Base-by-base conservation (phyloP, 2,888 invertebrate genomes). In the Syrista parreyssii region DNA sequence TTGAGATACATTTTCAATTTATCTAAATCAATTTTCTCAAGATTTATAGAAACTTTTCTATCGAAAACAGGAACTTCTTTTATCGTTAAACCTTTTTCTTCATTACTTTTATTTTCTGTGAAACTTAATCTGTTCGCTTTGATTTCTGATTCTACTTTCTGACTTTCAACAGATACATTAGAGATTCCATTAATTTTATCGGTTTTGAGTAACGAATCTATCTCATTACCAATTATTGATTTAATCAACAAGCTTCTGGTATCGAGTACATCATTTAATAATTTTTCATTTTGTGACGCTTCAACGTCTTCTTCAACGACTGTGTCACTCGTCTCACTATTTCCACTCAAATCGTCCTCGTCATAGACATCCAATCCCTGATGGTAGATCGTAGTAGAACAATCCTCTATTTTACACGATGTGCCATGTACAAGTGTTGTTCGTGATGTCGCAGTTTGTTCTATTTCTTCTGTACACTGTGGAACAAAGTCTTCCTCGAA, bases 401-500 rank as follows among this genome's bases (percentile, higher is more conserved):
- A 55, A 55, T 55, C 23, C 15, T 32, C 12, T 33, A 11, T 31
- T 11, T 71, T 15, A 12, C 71, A 30, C 71, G 33, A 30, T 4
- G 15, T 11, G 6, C 30, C 3, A 71, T 33, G 12, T 71, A 23
- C 15, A 32, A 15, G 23, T 30, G 6, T 11, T 1, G 30, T 30
- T 71, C 30, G 30, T 33, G 33, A 23, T 71, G 12, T 9, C 4
- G 71, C 23, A 31, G 23, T 71, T 23, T 30, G 6, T 34, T 74
- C 33, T 74, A 12, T 71, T 31, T 71, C 33, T 71, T 71, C 71
- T 33, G 4, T 32, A 31, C 12, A 32, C 72, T 35, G 82, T 80
- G 12, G 79, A 73, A 79, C 82, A 1, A 82, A 84, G 76, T 84
- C 84, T 68, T 84, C 84, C 55, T 82, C 84, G 80, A 84, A 84